These are phyloP conservation scores for Helarctos malayanus DNA, from an alignment of 2,797 vertebrate species.

Conservation along the genomic window DNA sequence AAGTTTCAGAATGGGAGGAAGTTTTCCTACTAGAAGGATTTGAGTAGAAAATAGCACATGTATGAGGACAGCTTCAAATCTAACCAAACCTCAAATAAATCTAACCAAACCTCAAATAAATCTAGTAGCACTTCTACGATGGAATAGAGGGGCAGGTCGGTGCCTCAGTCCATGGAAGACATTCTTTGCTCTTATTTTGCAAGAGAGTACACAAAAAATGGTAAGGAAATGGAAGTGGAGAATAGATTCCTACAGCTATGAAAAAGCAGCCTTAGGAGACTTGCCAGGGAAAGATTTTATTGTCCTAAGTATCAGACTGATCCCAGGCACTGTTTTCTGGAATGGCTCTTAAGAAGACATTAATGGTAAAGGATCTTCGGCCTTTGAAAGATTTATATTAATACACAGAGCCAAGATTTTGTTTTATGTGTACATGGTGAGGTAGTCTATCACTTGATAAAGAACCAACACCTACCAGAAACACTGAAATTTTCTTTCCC, in stretches of 20 bases:
- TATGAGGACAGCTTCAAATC: slow-evolving; percentile 64
- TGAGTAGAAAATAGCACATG: slow-evolving; percentile 77
- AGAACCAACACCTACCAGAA: neutral
- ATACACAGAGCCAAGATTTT: neutral
- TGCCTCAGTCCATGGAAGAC: neutral
- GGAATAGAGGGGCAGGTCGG: neutral
- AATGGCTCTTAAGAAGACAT: slow-evolving; percentile 3
- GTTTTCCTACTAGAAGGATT: slow-evolving; percentile 63
- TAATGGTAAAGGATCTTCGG: neutral
- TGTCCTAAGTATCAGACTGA: neutral
- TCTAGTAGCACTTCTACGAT: neutral
- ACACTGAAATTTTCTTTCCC: neutral
- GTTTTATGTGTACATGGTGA: neutral
- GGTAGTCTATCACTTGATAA: neutral
- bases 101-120: neutral
- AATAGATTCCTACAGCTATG: neutral
- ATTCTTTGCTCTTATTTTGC: neutral
- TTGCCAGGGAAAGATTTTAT: neutral
- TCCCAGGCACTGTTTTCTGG: neutral
- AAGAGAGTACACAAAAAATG: slow-evolving; percentile 63
- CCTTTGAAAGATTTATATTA: slow-evolving; percentile 38
- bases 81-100: slow-evolving; percentile 39
- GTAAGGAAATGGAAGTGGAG: neutral
- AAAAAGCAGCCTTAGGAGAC: neutral
- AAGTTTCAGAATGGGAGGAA: slow-evolving; percentile 79